A percentile compares a stretch with the other conserved stretches of the same genome.
These are phyloP conservation scores for Sterrhoptilus dennistouni DNA, from an alignment of 2,113 vertebrate genomes.

Conservation along the genomic window DNA sequence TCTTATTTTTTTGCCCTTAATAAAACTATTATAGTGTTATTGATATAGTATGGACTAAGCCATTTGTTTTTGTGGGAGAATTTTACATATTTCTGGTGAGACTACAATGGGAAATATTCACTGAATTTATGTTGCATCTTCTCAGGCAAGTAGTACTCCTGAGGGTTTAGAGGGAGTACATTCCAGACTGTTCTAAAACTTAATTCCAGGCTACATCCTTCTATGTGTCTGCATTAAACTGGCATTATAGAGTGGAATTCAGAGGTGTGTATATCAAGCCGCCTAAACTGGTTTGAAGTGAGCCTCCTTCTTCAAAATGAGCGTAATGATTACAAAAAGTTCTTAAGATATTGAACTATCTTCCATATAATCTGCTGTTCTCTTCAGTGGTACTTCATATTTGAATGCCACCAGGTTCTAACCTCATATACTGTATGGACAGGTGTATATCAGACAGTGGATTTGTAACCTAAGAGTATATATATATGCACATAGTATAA, in stretches of 20 bases:
- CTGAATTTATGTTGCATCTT: neutral
- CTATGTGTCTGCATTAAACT: neutral
- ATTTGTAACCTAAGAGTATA: neutral
- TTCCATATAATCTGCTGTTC: neutral
- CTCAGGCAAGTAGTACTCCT: neutral
- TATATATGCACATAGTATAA: fast-evolving
- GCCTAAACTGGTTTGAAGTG: neutral
- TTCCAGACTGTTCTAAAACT: neutral
- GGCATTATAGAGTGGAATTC: neutral
- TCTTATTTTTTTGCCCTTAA: neutral
- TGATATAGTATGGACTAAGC: neutral
- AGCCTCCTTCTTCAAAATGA: neutral
- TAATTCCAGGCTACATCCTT: neutral
- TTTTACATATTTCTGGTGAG: neutral
- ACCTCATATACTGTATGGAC: neutral
- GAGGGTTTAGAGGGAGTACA: neutral
- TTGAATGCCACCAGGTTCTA: neutral
- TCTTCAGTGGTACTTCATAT: too few species aligned
- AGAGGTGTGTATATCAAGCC: neutral
- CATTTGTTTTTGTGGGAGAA: neutral
- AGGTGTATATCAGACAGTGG: neutral
- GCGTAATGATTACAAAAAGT: neutral
- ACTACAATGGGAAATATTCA: neutral
- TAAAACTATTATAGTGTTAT: neutral
- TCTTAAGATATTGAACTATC: neutral